These are phyloP conservation scores for Plecotus auritus DNA, from an alignment of 2,113 vertebrate species.

Conservation along the genomic window DNA sequence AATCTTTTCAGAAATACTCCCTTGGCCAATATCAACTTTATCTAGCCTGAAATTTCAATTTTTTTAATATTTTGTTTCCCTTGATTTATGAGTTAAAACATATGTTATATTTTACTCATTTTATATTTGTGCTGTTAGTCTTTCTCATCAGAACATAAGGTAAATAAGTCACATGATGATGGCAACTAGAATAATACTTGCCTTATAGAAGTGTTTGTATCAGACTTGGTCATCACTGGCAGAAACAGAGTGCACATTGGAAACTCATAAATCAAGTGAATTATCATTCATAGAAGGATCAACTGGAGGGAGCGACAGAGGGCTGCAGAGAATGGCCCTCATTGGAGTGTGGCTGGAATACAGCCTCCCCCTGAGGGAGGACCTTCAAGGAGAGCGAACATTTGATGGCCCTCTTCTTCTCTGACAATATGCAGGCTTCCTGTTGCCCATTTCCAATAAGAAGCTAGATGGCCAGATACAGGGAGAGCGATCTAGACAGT, in stretches of 20 bases:
- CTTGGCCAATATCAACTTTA: neutral
- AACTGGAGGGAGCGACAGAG: neutral
- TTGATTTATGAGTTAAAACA: too few relatives aligned
- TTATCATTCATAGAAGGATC: neutral
- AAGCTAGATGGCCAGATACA: neutral
- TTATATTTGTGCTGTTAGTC: neutral
- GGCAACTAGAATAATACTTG: neutral
- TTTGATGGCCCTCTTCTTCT: neutral
- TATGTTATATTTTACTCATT: neutral
- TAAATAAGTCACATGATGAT: neutral
- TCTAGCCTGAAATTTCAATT: neutral
- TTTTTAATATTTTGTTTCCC: neutral
- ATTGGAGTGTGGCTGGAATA: neutral
- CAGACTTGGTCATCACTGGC: neutral
- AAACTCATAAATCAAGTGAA: neutral
- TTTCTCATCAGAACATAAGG: neutral
- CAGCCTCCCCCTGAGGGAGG: neutral
- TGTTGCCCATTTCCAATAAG: neutral
- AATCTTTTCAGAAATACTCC: neutral
- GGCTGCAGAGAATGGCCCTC: neutral
- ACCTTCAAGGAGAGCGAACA: neutral
- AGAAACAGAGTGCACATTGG: neutral
- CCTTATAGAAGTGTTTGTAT: neutral
- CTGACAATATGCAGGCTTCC: neutral
- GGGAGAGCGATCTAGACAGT: neutral